A percentile compares a stretch with the other conserved stretches of the same genome.
Conservation (phyloP, 2,888 invertebrate genomes). For the Fissipunctia ypsillon region DNA sequence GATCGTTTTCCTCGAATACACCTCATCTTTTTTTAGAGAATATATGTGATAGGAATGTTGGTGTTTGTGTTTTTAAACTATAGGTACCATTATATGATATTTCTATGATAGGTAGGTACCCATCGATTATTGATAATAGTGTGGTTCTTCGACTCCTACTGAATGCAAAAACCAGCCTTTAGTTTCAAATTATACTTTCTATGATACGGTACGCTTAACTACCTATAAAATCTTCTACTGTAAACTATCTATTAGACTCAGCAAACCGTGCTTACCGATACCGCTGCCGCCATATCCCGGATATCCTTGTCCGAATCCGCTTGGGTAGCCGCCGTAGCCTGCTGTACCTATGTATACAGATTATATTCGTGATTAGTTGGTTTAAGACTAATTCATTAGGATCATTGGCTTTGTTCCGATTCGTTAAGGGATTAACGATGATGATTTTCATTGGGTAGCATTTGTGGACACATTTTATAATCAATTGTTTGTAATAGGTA, state of each 20-base stretch:
- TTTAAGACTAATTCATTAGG: constrained; percentile 11
- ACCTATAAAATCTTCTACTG: not conserved
- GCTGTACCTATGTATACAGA: constrained; percentile 45
- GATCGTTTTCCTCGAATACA: constrained; percentile 46
- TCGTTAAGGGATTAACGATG: not conserved
- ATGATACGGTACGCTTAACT: not conserved
- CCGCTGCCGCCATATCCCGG: constrained; percentile 62
- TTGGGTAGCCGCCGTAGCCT: constrained; percentile 49
- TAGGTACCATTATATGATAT: no score
- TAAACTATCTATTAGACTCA: constrained; percentile 11
- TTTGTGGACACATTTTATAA: not conserved
- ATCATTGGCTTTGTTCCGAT: constrained; percentile 6
- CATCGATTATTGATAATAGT: not conserved
- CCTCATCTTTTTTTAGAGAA: constrained; percentile 19
- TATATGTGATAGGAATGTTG: constrained; percentile 19
- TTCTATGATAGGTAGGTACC: no score
- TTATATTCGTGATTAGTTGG: constrained; percentile 18
- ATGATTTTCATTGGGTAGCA: not conserved
- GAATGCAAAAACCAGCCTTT: not conserved
- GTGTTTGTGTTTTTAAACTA: not conserved
- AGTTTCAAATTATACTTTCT: not conserved
- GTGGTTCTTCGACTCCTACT: not conserved
- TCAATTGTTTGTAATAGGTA: not conserved
- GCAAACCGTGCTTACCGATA: constrained; percentile 49
- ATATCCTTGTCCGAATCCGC: constrained; percentile 62